phyloP scores from a whole-genome alignment of 2,113 vertebrate genomes.

The Oxyura jamaicensis region DNA sequence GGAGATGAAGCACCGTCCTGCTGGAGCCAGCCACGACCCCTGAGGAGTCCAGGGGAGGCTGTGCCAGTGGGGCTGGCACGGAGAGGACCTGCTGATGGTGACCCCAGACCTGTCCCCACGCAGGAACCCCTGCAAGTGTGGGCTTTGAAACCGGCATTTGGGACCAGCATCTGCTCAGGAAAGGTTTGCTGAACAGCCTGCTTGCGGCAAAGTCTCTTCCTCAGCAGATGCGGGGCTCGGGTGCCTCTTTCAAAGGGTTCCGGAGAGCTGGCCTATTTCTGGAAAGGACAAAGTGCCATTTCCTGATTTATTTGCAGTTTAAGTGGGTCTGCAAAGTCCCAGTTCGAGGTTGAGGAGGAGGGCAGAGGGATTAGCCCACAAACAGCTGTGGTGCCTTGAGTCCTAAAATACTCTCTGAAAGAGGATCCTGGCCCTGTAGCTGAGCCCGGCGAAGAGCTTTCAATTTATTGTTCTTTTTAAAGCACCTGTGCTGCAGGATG shows the following conservation, averaged over 20 bases:
- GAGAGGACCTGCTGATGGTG: not conserved
- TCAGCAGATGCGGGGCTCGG: not conserved
- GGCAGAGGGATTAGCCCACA: constrained; percentile 43
- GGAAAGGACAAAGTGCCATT: not conserved
- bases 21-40: not conserved
- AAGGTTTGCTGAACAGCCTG: not conserved
- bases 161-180: not conserved
- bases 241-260: not conserved
- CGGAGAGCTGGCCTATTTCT: not conserved
- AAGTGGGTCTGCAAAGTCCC: not conserved
- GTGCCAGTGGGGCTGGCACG: accelerated
- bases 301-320: not conserved
- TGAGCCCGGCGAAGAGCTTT: not conserved
- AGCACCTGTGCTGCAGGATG: constrained; percentile 14
- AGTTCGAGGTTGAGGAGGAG: not conserved
- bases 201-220: accelerated
- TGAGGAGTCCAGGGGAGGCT: accelerated
- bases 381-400: constrained; percentile 43
- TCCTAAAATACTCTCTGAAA: constrained; percentile 62
- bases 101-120: not conserved
- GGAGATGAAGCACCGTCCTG: too few relatives aligned
- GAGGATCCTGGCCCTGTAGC: not conserved
- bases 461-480: not conserved
- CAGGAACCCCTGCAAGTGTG: not conserved
- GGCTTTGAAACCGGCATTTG: not conserved